A percentile compares a stretch with the other conserved stretches of the same genome.
phyloP scores from a whole-genome alignment of 2,888 invertebrate species.

The Nemurella pictetii region DNA sequence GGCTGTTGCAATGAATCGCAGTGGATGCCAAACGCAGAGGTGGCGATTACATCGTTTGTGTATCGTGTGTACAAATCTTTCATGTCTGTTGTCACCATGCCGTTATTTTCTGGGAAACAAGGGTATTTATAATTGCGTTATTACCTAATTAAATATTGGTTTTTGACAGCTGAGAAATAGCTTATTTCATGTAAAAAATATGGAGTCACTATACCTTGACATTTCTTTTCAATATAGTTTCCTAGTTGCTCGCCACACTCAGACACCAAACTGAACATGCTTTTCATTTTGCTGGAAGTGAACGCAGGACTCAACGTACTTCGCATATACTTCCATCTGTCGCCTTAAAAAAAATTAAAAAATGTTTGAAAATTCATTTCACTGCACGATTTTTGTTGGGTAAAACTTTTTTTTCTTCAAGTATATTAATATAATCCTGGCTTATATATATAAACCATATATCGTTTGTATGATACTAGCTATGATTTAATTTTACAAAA shows the following conservation, averaged over 20 bases:
- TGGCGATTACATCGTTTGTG: slow-evolving; percentile 63
- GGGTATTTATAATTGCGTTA: not conserved
- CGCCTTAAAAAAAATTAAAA: slow-evolving; percentile 32
- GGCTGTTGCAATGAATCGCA: slow-evolving; percentile 58
- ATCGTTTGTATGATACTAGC: too few species aligned
- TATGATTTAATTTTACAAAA: too few species aligned
- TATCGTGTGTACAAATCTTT: slow-evolving; percentile 58
- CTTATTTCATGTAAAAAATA: too few species aligned
- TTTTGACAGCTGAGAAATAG: too few species aligned
- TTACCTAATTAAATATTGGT: too few species aligned
- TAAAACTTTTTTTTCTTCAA: too few species aligned
- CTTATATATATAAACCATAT: too few species aligned
- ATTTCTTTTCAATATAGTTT: slow-evolving; percentile 31
- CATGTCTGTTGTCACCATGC: slow-evolving; percentile 49
- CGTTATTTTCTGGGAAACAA: not conserved
- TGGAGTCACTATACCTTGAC: not conserved
- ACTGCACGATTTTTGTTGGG: too few species aligned
- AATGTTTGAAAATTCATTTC: too few species aligned
- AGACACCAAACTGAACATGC: slow-evolving; percentile 35
- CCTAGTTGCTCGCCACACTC: slow-evolving; percentile 33
- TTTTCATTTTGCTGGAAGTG: slow-evolving; percentile 38
- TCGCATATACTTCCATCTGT: slow-evolving; percentile 38
- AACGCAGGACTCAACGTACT: slow-evolving; percentile 38
- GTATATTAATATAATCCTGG: too few species aligned
- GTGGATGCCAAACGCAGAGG: slow-evolving; percentile 59